phyloP scores from a whole-genome alignment of 2,888 invertebrate genomes.

The Xanthia togata region DNA sequence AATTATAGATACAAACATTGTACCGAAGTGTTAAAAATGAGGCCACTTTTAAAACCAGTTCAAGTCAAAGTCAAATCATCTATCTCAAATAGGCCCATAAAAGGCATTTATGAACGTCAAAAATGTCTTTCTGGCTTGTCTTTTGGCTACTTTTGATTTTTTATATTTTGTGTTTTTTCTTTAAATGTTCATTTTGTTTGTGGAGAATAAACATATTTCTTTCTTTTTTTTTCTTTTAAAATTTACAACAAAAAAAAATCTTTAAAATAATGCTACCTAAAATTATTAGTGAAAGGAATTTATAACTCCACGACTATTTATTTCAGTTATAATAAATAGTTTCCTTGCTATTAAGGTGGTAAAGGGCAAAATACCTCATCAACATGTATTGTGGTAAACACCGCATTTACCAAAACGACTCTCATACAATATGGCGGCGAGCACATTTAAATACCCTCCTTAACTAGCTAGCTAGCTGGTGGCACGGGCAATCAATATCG shows the following conservation, averaged over 20 bases:
- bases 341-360: not conserved
- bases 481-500: constrained; percentile 19
- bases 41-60: not conserved
- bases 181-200: no score
- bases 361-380: not conserved
- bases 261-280: not conserved
- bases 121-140: no score
- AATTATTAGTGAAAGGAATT: not conserved
- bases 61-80: no score
- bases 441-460: not conserved
- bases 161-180: no score
- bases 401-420: not conserved
- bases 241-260: no score
- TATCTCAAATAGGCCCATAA: no score
- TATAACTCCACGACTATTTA: not conserved
- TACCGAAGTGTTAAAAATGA: not conserved
- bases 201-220: no score
- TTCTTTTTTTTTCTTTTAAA: no score
- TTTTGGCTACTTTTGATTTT: no score
- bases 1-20: not conserved
- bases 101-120: no score
- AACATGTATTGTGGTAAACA: not conserved
- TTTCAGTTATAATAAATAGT: not conserved
- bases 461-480: not conserved
- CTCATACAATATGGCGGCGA: not conserved